Percentiles rank a stretch among this genome's conserved stretches.
Evolutionary conservation across 2,888 invertebrate genomes (phyloP).

Genomic region (Acanthococcus lagerstroemiae): DNA sequence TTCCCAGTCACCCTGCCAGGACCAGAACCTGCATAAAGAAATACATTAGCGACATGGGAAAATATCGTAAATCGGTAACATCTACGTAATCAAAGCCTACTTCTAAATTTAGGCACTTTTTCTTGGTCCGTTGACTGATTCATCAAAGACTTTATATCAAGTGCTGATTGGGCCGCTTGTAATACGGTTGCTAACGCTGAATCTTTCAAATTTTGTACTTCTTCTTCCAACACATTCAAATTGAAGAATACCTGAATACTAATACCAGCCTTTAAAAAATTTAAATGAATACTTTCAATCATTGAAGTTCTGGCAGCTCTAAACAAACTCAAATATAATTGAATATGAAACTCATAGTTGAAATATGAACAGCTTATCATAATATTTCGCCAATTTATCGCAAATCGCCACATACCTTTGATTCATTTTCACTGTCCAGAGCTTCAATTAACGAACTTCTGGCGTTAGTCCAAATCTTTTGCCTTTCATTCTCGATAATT

Average conservation of each 20-base stretch:
- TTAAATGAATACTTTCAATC: not conserved
- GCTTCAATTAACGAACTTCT: slow-evolving; percentile 71
- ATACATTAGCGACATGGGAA: not conserved
- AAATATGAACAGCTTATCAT: too few relatives aligned
- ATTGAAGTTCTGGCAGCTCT: not conserved
- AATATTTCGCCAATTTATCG: not conserved
- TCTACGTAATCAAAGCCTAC: slow-evolving; percentile 3
- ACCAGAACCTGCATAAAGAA: slow-evolving; percentile 39
- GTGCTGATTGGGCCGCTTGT: slow-evolving; percentile 43
- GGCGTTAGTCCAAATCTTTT: slow-evolving; percentile 67
- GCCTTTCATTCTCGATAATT: slow-evolving; percentile 58
- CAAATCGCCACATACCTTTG: slow-evolving; percentile 45
- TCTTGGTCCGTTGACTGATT: slow-evolving; percentile 35
- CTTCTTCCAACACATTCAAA: slow-evolving; percentile 44
- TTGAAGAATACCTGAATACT: slow-evolving; percentile 56
- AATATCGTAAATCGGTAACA: not conserved
- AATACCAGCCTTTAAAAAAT: slow-evolving; percentile 45
- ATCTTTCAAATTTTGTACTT: slow-evolving; percentile 45
- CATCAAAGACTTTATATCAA: slow-evolving; percentile 43
- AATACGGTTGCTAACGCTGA: slow-evolving; percentile 44
- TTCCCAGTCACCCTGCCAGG: slow-evolving; percentile 49
- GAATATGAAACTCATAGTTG: not conserved
- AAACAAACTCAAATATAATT: too few relatives aligned
- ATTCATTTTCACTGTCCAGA: slow-evolving; percentile 61
- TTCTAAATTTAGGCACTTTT: slow-evolving; percentile 13